Conservation (phyloP, 2,797 vertebrate genomes). For the Betta splendens region DNA sequence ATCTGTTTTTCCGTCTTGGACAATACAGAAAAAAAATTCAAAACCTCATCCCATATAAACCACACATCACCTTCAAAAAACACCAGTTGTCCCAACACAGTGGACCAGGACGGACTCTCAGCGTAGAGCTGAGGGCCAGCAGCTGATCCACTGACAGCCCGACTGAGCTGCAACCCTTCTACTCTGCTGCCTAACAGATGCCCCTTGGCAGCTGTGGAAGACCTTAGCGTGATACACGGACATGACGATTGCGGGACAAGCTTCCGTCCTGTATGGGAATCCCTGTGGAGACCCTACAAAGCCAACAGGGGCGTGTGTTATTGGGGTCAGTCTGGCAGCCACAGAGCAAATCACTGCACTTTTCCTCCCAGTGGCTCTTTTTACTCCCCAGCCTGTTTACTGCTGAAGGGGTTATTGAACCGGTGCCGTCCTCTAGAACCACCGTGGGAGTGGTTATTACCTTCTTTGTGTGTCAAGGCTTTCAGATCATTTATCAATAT, state of each 20-base stretch:
- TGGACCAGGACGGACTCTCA: too few relatives aligned
- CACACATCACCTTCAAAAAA: too few relatives aligned
- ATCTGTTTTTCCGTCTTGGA: constrained; percentile 12
- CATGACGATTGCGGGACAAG: constrained; percentile 3
- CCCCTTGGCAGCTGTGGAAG: constrained; percentile 19
- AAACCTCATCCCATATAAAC: too few relatives aligned
- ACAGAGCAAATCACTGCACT: constrained; percentile 46
- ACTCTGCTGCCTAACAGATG: constrained; percentile 14
- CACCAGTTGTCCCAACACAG: not conserved
- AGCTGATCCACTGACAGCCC: constrained; percentile 3
- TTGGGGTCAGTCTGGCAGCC: constrained; percentile 6
- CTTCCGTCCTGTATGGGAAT: constrained; percentile 8
- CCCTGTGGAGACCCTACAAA: not conserved
- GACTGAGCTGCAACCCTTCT: constrained; percentile 3
- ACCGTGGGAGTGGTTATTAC: not conserved
- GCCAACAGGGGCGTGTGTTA: constrained; percentile 12
- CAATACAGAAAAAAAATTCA: constrained; percentile 1
- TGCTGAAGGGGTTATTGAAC: constrained; percentile 15
- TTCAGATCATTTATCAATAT: not conserved
- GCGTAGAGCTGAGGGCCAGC: not conserved
- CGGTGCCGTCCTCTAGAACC: constrained; percentile 10
- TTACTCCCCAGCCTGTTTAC: constrained; percentile 6
- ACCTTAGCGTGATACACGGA: constrained; percentile 3
- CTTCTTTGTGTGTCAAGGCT: not conserved
- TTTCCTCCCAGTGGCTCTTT: constrained; percentile 40